Percentiles rank a stretch among this genome's conserved stretches.
Evolutionary conservation across 2,113 vertebrate genomes (phyloP).

Genomic region (Aegithalos caudatus): DNA sequence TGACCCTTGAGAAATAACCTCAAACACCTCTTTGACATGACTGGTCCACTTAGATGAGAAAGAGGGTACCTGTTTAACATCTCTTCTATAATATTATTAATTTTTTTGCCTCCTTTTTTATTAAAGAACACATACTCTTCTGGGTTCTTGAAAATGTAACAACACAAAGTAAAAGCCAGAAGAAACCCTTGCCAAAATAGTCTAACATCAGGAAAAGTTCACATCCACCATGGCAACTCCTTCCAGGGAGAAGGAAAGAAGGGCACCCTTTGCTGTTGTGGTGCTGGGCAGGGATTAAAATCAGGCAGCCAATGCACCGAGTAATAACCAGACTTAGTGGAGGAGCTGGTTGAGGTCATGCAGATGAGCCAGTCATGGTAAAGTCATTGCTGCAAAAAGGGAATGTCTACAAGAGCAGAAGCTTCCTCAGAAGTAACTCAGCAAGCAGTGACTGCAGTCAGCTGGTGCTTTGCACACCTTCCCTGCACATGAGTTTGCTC

Average conservation of each 20-base stretch:
- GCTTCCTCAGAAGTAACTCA: background rate
- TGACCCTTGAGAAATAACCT: background rate
- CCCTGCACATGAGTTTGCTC: fast-evolving
- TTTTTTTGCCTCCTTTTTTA: background rate
- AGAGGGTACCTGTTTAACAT: background rate
- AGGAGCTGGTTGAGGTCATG: background rate
- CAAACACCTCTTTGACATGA: background rate
- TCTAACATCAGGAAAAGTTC: background rate
- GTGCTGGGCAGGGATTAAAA: background rate
- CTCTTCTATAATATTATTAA: background rate
- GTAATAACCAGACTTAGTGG: background rate
- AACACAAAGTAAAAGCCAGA: background rate
- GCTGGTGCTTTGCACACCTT: background rate
- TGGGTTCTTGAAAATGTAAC: background rate
- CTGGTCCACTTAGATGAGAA: background rate
- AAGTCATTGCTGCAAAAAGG: background rate
- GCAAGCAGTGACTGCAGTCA: background rate
- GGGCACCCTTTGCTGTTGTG: fast-evolving
- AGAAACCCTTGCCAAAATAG: background rate
- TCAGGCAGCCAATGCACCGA: background rate
- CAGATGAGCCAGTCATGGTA: background rate
- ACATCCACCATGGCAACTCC: background rate
- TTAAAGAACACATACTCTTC: background rate
- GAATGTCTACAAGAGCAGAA: background rate
- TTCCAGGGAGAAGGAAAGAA: background rate